These are phyloP conservation scores for Morus bassanus DNA, from an alignment of 2,797 vertebrate genomes.

Conservation along the genomic window DNA sequence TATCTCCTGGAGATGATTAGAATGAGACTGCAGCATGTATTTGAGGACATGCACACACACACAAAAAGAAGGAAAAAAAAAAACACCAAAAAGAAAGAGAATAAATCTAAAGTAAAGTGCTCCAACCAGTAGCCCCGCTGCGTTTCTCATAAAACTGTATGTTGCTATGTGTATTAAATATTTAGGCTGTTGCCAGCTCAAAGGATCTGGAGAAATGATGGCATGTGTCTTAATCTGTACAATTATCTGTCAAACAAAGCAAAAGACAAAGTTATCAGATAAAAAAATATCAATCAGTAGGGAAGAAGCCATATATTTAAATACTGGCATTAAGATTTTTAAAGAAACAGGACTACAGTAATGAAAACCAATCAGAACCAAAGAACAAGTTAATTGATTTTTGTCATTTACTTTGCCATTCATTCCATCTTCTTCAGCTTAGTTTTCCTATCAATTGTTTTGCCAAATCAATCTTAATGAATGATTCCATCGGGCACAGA, in stretches of 20 bases:
- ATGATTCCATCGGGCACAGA: background rate
- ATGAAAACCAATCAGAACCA: background rate
- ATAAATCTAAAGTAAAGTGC: background rate
- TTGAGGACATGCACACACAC: background rate
- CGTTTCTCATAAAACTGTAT: background rate
- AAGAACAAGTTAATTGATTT: background rate
- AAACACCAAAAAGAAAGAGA: no score
- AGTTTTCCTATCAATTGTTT: background rate
- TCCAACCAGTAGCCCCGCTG: background rate
- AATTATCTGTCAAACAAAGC: background rate
- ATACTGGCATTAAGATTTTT: background rate
- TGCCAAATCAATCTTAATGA: background rate
- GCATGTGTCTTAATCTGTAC: background rate
- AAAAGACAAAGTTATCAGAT: background rate
- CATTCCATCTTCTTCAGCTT: background rate
- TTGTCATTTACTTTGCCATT: background rate
- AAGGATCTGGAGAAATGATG: background rate
- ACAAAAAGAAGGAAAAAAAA: background rate
- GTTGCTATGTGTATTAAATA: background rate
- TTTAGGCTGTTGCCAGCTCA: background rate
- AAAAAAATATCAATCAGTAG: background rate
- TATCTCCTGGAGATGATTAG: background rate
- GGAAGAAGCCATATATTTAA: background rate
- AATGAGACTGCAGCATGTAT: background rate
- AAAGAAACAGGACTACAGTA: background rate